A percentile compares a stretch with the other conserved stretches of the same genome.
Conservation (phyloP, 1,140 invertebrate species). For the Delia radicum region DNA sequence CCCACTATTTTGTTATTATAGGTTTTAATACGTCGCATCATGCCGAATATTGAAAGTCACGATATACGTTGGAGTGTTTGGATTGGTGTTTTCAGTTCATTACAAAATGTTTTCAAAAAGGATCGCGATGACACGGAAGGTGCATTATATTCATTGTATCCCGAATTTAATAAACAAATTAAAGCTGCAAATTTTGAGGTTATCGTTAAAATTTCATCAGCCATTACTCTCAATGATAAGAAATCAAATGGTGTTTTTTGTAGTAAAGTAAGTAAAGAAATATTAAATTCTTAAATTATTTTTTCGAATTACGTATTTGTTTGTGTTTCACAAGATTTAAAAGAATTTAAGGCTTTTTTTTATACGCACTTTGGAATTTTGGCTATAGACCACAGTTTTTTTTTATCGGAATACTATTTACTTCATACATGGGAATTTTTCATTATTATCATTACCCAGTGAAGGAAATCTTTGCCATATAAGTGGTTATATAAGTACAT, state of each 20-base stretch:
- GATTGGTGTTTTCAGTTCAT: slow-evolving; percentile 58
- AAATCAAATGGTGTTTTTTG: slow-evolving; percentile 50
- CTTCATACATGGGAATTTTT: no score
- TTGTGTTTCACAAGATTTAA: no score
- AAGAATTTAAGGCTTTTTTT: no score
- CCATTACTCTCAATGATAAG: slow-evolving; percentile 46
- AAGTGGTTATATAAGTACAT: no score
- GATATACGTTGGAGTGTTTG: slow-evolving; percentile 58
- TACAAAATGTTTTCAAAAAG: slow-evolving; percentile 56
- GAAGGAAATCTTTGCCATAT: no score
- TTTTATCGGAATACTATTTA: no score
- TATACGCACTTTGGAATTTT: not conserved
- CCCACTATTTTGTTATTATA: no score
- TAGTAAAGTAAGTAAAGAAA: slow-evolving; percentile 46
- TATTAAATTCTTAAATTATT: no score
- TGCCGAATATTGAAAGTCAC: slow-evolving; percentile 59
- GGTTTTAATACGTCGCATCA: slow-evolving; percentile 62
- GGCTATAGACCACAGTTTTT: no score
- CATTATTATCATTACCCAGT: no score
- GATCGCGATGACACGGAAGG: slow-evolving; percentile 60
- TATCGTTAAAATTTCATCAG: slow-evolving; percentile 42
- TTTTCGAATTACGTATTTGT: no score
- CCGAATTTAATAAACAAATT: slow-evolving; percentile 60
- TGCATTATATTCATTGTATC: slow-evolving; percentile 57
- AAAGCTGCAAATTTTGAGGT: slow-evolving; percentile 47